Percentiles rank a stretch among this genome's conserved stretches.
phyloP scores from a whole-genome alignment of 2,888 invertebrate species.

The Tipula unca region DNA sequence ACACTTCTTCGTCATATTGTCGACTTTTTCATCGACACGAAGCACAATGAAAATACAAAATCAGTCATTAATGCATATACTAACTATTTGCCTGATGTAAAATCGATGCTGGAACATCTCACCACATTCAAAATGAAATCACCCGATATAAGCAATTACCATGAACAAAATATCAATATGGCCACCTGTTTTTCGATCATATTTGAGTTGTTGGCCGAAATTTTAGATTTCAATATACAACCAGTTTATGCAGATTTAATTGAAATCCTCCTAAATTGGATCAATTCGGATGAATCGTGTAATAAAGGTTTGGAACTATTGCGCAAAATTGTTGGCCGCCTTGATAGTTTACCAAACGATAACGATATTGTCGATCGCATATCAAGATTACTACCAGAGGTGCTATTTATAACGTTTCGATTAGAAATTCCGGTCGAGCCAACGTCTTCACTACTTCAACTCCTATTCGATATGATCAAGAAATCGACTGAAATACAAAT shows the following conservation, averaged over 20 bases:
- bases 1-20: conserved; percentile 23
- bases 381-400: conserved; percentile 29
- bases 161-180: conserved; percentile 22
- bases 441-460: not conserved
- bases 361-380: conserved; percentile 30
- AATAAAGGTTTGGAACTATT: conserved; percentile 15
- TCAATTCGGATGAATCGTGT: not conserved
- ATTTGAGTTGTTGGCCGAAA: not conserved
- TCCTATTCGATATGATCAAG: conserved; percentile 1
- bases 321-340: not conserved
- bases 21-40: conserved; percentile 25
- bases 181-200: not conserved
- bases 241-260: conserved; percentile 27
- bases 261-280: conserved; percentile 26
- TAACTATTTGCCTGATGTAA: conserved; percentile 22
- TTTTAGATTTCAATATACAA: not conserved
- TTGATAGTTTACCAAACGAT: not conserved
- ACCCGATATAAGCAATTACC: not conserved
- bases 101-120: not conserved
- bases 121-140: not conserved
- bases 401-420: conserved; percentile 34
- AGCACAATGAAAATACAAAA: conserved; percentile 20
- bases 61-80: conserved; percentile 22
- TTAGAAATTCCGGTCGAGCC: conserved; percentile 29
- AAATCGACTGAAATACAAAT: conserved; percentile 10